A percentile compares a stretch with the other conserved stretches of the same genome.
Evolutionary conservation across 1,140 invertebrate genomes (phyloP).

Genomic region (Magallana gigas): DNA sequence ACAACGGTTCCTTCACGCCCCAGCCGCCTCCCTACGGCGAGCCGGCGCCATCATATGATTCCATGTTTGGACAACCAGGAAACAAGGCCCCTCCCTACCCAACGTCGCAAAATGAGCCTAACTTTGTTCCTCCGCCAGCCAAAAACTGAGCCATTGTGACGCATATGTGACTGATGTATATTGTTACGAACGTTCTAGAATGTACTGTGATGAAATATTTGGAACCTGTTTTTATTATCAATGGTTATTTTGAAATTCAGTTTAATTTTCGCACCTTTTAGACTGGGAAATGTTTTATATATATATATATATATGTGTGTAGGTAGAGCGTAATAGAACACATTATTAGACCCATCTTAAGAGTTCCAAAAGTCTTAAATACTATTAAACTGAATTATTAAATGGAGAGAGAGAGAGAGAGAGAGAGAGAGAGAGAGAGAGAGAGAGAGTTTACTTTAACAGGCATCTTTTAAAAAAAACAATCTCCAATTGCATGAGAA

Average conservation of each 20-base stretch:
- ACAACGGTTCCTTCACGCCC: not conserved
- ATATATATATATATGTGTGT: too few relatives aligned
- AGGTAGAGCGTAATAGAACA: too few relatives aligned
- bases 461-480: too few relatives aligned
- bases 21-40: not conserved
- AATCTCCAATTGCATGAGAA: too few relatives aligned
- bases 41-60: not conserved
- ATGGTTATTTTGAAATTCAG: not conserved
- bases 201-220: not conserved
- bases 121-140: not conserved
- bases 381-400: too few relatives aligned
- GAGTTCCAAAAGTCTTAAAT: too few relatives aligned
- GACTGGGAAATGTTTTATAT: too few relatives aligned
- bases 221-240: not conserved
- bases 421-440: too few relatives aligned
- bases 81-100: not conserved
- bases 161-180: not conserved
- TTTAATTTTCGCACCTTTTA: not conserved
- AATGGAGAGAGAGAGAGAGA: too few relatives aligned
- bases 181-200: not conserved
- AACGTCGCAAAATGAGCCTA: not conserved
- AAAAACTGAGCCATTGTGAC: not conserved
- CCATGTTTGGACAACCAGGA: not conserved
- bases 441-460: too few relatives aligned
- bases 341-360: too few relatives aligned